Conservation (phyloP, 1,140 invertebrate genomes). For the Ganaspis sp. region DNA sequence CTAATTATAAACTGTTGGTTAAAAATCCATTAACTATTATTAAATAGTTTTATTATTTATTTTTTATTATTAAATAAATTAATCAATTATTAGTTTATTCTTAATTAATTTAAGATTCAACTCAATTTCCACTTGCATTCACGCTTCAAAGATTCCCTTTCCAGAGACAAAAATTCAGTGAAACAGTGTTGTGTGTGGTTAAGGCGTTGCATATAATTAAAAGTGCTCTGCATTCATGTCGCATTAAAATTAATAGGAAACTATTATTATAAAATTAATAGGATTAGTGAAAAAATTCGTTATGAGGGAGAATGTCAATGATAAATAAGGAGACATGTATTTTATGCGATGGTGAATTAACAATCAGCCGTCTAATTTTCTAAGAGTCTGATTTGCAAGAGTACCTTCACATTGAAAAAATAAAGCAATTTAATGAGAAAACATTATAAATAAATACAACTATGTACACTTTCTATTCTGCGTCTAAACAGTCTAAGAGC, state of each 20-base stretch:
- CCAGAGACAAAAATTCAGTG: background rate
- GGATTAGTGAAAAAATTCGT: background rate
- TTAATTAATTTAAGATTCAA: background rate
- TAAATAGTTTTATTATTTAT: too few species aligned
- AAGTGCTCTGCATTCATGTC: conserved; percentile 28
- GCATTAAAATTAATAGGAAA: conserved; percentile 18
- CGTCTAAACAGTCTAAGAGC: conserved; percentile 14
- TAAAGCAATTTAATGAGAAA: background rate
- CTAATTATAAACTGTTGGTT: too few species aligned
- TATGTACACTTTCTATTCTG: conserved; percentile 19
- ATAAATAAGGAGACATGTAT: conserved; percentile 2
- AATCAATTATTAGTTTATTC: too few species aligned
- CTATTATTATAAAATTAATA: conserved; percentile 4
- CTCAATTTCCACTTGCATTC: background rate
- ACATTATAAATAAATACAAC: conserved; percentile 35
- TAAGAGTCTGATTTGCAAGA: background rate
- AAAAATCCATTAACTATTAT: too few species aligned
- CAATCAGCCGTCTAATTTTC: conserved; percentile 21
- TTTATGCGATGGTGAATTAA: background rate
- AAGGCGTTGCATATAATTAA: conserved; percentile 27
- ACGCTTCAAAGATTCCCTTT: background rate
- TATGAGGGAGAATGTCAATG: conserved; percentile 1
- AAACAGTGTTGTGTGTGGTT: conserved; percentile 25
- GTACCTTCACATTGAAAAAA: background rate
- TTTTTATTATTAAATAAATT: too few species aligned